phyloP scores from a whole-genome alignment of 2,888 invertebrate species.

The Cabera pusaria region DNA sequence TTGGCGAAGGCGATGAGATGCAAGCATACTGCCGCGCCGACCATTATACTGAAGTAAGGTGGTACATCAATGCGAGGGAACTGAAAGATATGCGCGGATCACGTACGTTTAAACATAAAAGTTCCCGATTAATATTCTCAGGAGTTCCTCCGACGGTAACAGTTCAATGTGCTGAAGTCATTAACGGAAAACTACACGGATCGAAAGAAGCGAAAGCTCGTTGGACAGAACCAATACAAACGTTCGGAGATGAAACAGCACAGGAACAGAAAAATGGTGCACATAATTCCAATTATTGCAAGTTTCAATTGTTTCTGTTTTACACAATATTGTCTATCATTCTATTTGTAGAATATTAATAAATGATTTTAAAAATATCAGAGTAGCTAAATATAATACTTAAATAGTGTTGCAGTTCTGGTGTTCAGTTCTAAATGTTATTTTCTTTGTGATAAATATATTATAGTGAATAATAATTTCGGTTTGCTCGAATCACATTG shows the following conservation, averaged over 20 bases:
- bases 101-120: conserved; percentile 47
- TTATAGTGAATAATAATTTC: no score
- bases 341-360: no score
- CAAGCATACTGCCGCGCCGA: conserved; percentile 64
- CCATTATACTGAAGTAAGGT: conserved; percentile 59
- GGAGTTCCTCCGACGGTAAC: conserved; percentile 75
- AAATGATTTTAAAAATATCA: no score
- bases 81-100: conserved; percentile 53
- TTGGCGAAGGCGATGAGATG: conserved; percentile 61
- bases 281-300: no score
- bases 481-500: no score
- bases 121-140: conserved; percentile 55
- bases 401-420: no score
- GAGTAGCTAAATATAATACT: no score
- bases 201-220: conserved; percentile 57
- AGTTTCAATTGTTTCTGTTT: no score
- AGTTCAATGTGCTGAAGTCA: conserved; percentile 76
- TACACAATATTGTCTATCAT: no score
- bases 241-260: conserved; percentile 7
- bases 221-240: conserved; percentile 45
- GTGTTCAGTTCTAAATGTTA: no score
- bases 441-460: no score
- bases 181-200: conserved; percentile 70
- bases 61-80: conserved; percentile 70
- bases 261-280: conserved; percentile 12